Base-by-base conservation (phyloP, 64 coral and sea anemone genomes). In the Montipora cactus region DNA sequence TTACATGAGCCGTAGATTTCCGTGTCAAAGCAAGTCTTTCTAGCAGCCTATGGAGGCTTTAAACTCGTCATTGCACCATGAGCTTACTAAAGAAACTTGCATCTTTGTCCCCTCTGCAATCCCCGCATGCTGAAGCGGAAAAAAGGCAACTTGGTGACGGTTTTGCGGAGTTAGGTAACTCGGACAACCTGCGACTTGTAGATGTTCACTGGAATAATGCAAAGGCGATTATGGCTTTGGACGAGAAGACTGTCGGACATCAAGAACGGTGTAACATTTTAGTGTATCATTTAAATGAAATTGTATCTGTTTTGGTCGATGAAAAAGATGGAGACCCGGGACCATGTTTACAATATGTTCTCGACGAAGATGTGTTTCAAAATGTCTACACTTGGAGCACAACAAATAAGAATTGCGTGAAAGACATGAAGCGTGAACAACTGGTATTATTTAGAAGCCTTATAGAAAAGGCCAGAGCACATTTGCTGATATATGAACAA, bases 181-280 rank as follows among this genome's bases (percentile, higher is more conserved):
- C 84, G 21, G 93, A 81, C 66, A 82, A 95, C 91, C 82, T 95
- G 59, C 91, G 75, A 22, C 93, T 98, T 13, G 84, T 98, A 1
- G 96, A 98, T n/a, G 92, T 98, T 16, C 96, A 95, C n/a, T 98
- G 96, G 96, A 98, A 95, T 75, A 98, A 92, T 67, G 92, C 96
- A 59, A 91, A 94, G 47, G 89, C 94, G 77, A 95, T 98, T 22
- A 98, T 98, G 79, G 70, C 87, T 6, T 78, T 98, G 66, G 89
- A 95, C 76, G 92, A 94, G 19, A 98, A 89, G 77, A 98, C 96
- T 64, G 79, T 98, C 37, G 88, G 89, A 18, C 81, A 89, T 67
- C 81, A 94, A 58, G 96, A 98, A 53, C 90, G 92, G 57, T 98
- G 93, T 68, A 98, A 98, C 49, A 98, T 98, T 91, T 87, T 98